phyloP scores from a whole-genome alignment of 2,888 invertebrate species.

The Xiphydria camelus region DNA sequence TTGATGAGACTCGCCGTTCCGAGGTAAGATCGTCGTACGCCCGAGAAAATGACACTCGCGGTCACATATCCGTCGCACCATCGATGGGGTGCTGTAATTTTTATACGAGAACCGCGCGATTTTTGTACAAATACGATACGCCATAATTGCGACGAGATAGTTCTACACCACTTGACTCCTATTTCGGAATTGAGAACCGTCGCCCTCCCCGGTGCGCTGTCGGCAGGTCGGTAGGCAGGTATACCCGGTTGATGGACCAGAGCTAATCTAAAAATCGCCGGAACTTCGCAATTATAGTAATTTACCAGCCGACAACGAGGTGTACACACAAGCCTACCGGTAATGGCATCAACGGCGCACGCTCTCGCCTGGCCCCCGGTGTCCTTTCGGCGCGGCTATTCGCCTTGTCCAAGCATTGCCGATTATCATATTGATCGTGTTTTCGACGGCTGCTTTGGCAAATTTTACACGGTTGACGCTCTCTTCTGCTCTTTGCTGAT shows the following conservation, averaged over 20 bases:
- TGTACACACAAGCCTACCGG: constrained; percentile 45
- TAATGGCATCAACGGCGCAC: constrained; percentile 39
- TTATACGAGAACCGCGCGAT: too few species aligned
- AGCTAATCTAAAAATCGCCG: constrained; percentile 58
- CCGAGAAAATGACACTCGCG: too few species aligned
- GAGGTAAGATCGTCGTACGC: too few species aligned
- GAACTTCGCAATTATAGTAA: constrained; percentile 58
- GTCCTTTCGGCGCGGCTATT: too few species aligned
- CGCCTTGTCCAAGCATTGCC: too few species aligned
- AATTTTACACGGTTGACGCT: background rate
- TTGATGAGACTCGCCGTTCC: too few species aligned
- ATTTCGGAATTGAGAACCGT: constrained; percentile 42
- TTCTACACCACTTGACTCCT: too few species aligned
- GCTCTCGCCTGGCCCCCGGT: background rate
- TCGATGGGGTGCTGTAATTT: too few species aligned
- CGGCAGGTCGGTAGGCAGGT: constrained; percentile 36
- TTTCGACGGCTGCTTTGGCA: background rate
- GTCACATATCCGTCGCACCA: too few species aligned
- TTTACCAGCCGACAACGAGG: constrained; percentile 56
- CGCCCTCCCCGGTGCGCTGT: constrained; percentile 17
- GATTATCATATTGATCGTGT: background rate
- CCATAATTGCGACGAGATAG: too few species aligned
- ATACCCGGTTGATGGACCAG: constrained; percentile 55
- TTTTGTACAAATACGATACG: too few species aligned
- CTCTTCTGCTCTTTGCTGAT: background rate